Evolutionary conservation across 1,140 invertebrate species (phyloP).

Genomic region (Trichonephila clavata): DNA sequence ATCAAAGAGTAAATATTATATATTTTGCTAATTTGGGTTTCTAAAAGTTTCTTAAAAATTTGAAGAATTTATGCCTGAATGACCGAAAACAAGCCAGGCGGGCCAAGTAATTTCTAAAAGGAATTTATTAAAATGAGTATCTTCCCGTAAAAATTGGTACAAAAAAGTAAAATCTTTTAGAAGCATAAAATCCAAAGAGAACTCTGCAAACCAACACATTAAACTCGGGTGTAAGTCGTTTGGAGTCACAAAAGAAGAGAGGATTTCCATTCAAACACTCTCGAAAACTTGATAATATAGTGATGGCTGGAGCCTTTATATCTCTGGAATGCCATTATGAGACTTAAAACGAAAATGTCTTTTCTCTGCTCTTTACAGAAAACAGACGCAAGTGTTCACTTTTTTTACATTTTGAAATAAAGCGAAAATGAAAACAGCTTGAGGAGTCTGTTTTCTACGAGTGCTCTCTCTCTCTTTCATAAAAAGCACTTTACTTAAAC

Average conservation of each 20-base stretch:
- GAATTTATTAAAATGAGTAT: background rate
- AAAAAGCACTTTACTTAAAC: constrained; percentile 57
- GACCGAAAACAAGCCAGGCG: background rate
- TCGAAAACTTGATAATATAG: constrained; percentile 42
- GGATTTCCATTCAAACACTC: constrained; percentile 3
- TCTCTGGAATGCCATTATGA: constrained; percentile 59
- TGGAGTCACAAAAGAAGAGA: constrained; percentile 7
- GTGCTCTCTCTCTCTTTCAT: background rate
- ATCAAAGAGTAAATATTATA: background rate
- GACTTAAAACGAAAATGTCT: constrained; percentile 54
- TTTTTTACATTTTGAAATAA: constrained; percentile 63
- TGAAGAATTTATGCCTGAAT: background rate
- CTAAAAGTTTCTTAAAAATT: background rate
- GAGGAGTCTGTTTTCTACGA: constrained; percentile 52
- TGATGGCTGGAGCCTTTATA: constrained; percentile 15
- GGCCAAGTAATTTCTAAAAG: constrained; percentile 8
- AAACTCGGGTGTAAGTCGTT: constrained; percentile 38
- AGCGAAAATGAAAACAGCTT: constrained; percentile 62
- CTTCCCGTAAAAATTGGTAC: constrained; percentile 11
- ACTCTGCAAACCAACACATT: constrained; percentile 40
- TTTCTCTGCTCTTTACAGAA: background rate
- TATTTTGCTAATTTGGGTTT: background rate
- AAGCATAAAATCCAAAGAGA: background rate
- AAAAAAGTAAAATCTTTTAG: background rate
- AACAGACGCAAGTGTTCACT: constrained; percentile 40